Conservation (phyloP, 2,797 vertebrate genomes). For the Squalus acanthias region DNA sequence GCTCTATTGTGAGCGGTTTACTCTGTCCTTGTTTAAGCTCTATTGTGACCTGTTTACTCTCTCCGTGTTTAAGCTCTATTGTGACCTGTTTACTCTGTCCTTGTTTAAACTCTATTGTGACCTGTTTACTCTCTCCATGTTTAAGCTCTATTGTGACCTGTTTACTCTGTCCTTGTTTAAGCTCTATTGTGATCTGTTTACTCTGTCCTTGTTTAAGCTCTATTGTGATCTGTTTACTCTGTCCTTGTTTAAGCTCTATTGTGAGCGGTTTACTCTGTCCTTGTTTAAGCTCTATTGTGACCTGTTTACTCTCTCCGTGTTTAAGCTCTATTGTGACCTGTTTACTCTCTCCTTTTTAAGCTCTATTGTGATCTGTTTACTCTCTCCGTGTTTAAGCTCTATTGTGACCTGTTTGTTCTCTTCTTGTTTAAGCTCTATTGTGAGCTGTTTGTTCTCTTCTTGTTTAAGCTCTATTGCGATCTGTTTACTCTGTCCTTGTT, state of each 20-base stretch:
- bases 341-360: neutral
- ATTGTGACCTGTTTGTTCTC: neutral
- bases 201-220: neutral
- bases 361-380: neutral
- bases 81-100: neutral
- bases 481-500: too few relatives aligned
- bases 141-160: neutral
- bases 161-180: too few relatives aligned
- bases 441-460: neutral
- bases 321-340: neutral
- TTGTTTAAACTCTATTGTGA: neutral
- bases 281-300: neutral
- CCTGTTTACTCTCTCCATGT: neutral
- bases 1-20: neutral
- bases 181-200: neutral
- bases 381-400: too few relatives aligned
- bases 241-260: neutral
- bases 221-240: neutral
- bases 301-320: neutral
- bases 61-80: neutral
- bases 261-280: neutral
- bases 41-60: neutral
- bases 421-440: neutral
- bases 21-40: too few relatives aligned
- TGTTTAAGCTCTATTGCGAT: neutral